Evolutionary conservation across 2,797 vertebrate species (phyloP).

Genomic region (Holocentrus rufus): DNA sequence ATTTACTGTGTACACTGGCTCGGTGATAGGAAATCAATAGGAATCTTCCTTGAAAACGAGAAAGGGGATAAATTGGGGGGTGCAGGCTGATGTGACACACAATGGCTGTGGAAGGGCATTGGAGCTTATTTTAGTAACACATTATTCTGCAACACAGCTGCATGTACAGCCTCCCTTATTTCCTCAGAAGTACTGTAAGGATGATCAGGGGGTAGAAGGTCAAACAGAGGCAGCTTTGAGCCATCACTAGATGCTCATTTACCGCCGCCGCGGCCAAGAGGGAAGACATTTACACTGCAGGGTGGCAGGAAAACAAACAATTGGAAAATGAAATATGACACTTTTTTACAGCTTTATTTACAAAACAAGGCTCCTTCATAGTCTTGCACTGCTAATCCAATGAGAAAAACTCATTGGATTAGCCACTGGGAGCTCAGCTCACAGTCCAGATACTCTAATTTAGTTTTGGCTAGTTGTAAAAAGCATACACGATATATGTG

Average conservation of each 20-base stretch:
- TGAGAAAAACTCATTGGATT: too few species aligned
- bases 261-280: background rate
- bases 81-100: conserved; percentile 63
- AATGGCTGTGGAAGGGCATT: conserved; percentile 58
- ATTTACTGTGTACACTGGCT: conserved; percentile 74
- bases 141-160: conserved; percentile 52
- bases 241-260: conserved; percentile 38
- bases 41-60: conserved; percentile 71
- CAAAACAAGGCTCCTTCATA: background rate
- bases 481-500: too few species aligned
- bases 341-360: conserved; percentile 23
- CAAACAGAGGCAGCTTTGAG: conserved; percentile 45
- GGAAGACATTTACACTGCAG: conserved; percentile 28
- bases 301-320: conserved; percentile 24
- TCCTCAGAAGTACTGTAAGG: conserved; percentile 48
- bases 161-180: conserved; percentile 51
- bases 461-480: too few species aligned
- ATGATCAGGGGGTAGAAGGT: conserved; percentile 59
- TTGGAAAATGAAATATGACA: conserved; percentile 31
- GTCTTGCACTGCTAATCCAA: too few species aligned
- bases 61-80: conserved; percentile 70
- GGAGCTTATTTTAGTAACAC: conserved; percentile 56
- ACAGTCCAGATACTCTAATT: too few species aligned
- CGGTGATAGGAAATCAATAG: conserved; percentile 80
- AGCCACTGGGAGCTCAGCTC: too few species aligned